Base-by-base conservation (phyloP, 1,140 invertebrate genomes). In the Drosophila sturtevanti region DNA sequence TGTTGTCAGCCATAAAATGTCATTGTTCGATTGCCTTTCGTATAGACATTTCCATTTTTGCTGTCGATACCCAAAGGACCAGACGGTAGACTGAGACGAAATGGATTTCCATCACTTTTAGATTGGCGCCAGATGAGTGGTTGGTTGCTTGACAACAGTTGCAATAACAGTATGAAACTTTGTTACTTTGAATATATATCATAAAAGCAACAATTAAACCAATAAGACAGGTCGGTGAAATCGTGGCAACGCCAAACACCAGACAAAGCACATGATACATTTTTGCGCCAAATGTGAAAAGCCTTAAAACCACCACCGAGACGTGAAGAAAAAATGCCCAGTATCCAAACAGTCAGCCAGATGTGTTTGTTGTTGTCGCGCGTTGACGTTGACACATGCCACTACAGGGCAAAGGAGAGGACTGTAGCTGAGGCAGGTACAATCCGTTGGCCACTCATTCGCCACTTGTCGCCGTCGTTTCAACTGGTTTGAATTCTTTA, bases 401-500 rank as follows among this genome's bases (percentile, higher is more conserved):
- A 77, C 27, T 54, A 48, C 37, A 51, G 14, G 18, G 16, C 41
- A 48, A 48, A 21, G 59, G 21, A 41, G n/a, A n/a, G 71, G 35
- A 16, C 12, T 59, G 4, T 21, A n/a, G 51, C 51, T 58, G 71
- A 18, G 16, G 18, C 10, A 38, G 61, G 64, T 62, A 65, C 77
- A 65, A 60, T 63, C 69, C 61, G 68, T 79, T 73, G 72, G 56
- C 54, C 67, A 67, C 68, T 79, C 62, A 70, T 73, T 71, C 72
- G 68, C 64, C 52, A 72, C 72, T 86, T 80, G 76, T 77, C 72
- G 68, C 60, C 72, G 60, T 21, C 54, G 51, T 54, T 34, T 58
- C 61, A 86, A 86, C 82, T 76, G 82, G 82, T 87, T 86, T 86
- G 71, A 82, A 72, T 86, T 86, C 76, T 64, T 84, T 63, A 87